Evolutionary conservation across 2,113 vertebrate genomes (phyloP).

Genomic region (Turdus rufiventris): DNA sequence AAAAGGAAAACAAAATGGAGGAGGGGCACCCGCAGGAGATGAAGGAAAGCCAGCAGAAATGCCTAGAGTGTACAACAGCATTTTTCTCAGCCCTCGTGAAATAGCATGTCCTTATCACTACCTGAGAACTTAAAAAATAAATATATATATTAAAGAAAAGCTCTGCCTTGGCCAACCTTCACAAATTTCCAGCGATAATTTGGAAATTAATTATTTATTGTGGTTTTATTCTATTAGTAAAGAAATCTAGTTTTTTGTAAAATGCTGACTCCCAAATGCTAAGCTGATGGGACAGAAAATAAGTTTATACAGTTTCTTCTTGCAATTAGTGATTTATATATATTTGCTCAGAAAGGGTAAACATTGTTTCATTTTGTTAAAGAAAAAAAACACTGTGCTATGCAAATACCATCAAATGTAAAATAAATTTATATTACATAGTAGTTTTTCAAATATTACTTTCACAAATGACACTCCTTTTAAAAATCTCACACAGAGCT

Average conservation of each 20-base stretch:
- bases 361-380: not conserved
- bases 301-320: not conserved
- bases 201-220: not conserved
- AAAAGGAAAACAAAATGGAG: constrained; percentile 64
- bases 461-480: not conserved
- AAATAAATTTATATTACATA: not conserved
- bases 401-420: not conserved
- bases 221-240: not conserved
- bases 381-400: not conserved
- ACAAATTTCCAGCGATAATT: not conserved
- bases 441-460: not conserved
- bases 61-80: constrained; percentile 43
- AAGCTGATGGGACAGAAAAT: not conserved
- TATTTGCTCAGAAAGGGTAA: not conserved
- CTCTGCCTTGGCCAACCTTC: constrained; percentile 34
- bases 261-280: not conserved
- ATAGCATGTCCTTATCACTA: constrained; percentile 59
- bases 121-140: not conserved
- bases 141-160: constrained; percentile 21
- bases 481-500: not conserved
- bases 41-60: constrained; percentile 66
- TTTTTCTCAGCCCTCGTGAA: constrained; percentile 70
- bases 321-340: not conserved
- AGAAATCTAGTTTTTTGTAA: not conserved
- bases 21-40: constrained; percentile 19